A percentile compares a stretch with the other conserved stretches of the same genome.
These are phyloP conservation scores for Oceanites oceanicus DNA, from an alignment of 2,113 vertebrate species.

Conservation along the genomic window DNA sequence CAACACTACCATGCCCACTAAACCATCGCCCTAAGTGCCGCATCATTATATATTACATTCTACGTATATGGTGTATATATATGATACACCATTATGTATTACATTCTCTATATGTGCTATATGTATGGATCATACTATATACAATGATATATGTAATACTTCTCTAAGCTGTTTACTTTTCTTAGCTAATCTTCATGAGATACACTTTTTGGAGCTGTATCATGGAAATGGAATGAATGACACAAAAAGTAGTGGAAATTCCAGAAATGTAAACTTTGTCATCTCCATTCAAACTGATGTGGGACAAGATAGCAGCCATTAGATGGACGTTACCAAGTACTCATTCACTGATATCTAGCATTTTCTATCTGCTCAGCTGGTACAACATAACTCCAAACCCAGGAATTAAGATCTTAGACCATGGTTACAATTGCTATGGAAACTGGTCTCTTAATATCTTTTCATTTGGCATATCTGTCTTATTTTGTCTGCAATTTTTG, in stretches of 20 bases:
- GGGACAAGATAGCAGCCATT: background rate
- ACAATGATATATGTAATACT: background rate
- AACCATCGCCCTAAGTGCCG: too few relatives aligned
- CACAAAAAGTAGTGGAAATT: background rate
- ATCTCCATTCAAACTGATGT: background rate
- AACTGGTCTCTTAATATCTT: constrained; percentile 37
- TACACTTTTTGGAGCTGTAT: background rate
- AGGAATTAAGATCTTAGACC: background rate
- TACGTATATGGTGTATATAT: background rate
- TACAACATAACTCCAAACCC: background rate
- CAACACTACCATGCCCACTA: too few relatives aligned
- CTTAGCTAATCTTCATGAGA: background rate
- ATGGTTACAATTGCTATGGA: constrained; percentile 55
- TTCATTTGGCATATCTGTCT: constrained; percentile 43
- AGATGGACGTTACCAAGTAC: background rate
- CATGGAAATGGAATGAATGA: background rate
- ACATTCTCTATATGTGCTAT: background rate
- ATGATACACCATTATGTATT: background rate
- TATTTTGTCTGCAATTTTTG: constrained; percentile 5
- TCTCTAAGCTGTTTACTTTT: background rate
- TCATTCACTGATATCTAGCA: background rate
- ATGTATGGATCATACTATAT: background rate
- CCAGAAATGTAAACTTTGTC: background rate
- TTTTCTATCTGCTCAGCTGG: background rate
- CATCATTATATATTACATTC: background rate